Conservation (phyloP, 2,113 vertebrate species). For the Sialia sialis region DNA sequence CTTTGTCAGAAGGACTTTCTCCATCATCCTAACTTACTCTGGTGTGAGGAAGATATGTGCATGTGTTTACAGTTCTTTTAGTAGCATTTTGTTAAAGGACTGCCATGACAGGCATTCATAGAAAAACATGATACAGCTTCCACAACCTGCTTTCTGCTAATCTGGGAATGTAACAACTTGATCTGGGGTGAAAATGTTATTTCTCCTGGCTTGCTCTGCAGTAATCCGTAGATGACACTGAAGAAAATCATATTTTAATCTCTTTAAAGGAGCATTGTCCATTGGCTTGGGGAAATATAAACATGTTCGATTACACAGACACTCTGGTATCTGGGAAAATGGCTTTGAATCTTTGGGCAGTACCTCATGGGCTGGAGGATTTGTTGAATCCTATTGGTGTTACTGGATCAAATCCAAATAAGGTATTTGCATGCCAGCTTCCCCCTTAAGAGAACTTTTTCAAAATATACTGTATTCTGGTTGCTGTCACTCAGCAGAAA, state of each 20-base stretch:
- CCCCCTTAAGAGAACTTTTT: neutral
- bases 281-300: slow-evolving; percentile 96
- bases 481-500: neutral
- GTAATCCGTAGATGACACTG: neutral
- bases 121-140: neutral
- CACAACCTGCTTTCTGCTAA: neutral
- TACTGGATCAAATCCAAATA: slow-evolving; percentile 97
- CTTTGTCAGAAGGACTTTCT: neutral
- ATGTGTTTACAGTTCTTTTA: neutral
- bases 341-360: slow-evolving; percentile 97
- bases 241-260: slow-evolving; percentile 39
- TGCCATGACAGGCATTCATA: neutral
- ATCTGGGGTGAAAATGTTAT: neutral
- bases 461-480: neutral
- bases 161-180: neutral
- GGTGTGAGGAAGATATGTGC: neutral
- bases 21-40: neutral
- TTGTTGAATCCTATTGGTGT: slow-evolving; percentile 96
- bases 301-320: slow-evolving; percentile 97
- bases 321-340: slow-evolving; percentile 96
- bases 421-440: slow-evolving; percentile 71
- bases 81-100: neutral
- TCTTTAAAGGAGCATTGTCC: slow-evolving; percentile 92
- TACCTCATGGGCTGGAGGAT: slow-evolving; percentile 96
- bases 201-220: neutral